Evolutionary conservation across 2,113 vertebrate genomes (phyloP), one percentile per base, ranked within the genome.

Genomic region (Diglossa brunneiventris): DNA sequence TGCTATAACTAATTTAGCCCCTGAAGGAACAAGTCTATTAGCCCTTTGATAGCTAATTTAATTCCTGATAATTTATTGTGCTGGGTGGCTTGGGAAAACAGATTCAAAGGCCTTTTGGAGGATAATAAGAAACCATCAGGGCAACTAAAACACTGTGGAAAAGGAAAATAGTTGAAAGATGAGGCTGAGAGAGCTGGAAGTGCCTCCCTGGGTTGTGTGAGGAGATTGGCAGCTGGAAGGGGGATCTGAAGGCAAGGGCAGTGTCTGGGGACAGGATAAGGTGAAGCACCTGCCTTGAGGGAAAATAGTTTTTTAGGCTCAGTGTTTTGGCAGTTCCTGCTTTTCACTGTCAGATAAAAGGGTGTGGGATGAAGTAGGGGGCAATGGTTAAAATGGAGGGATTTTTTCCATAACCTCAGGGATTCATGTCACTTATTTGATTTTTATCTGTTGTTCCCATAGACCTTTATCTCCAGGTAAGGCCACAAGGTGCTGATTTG

Each of bases 21-120:
- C 86, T 74, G 85, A 86, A 96, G 75, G 63, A 86, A 83, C 4
- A n/a, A 69, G 24, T 88, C 82, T 59, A 80, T 94, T 89, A 75
- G 59, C 20, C 30, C 30, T 95, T 52, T 70, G 78, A 80, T 83
- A 91, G 87, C 66, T 95, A 75, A 81, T 82, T 86, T 81, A 72
- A 89, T 84, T 91, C 41, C 81, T 73, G 76, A 4, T 89, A 68
- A 92, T 78, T 92, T 78, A 82, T 87, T 69, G 53, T 88, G 67
- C 75, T 53, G 37, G 44, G 10, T 28, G 66, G 47, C 13, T 8
- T 91, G 74, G 69, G 67, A 85, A 95, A 92, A 92, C 58, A 58
- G 69, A 53, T 69, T 72, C 26, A 49, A 64, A 74, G 2, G 12
- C 26, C 24, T 92, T 89, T 85, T 67, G 78, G 70, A 76, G 47